Evolutionary conservation across 2,113 vertebrate genomes (phyloP), one percentile per base, ranked within the genome.

Genomic region (Nycticebus coucang): DNA sequence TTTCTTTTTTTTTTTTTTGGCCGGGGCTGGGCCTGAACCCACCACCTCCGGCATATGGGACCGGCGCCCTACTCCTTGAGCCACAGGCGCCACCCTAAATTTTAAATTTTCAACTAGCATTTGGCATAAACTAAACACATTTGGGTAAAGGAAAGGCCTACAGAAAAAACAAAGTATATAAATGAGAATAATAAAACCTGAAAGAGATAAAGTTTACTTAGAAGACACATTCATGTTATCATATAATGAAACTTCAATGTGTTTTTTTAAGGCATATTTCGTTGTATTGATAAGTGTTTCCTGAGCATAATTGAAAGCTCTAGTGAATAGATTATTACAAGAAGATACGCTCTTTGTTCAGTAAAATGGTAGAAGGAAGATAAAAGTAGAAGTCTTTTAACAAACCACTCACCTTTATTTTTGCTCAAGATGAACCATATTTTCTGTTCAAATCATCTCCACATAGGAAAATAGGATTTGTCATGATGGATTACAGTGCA

Each of bases 381-480:
- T 85, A 94, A 94, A 53, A 71, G 55, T 75, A 50, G 33, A 81
- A 85, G 78, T 89, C 82, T 91, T 97, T 86, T 91, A 91, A 93
- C 71, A 96, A 96, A 94, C 64, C 24, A 74, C 68, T 26, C 81
- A 60, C 81, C 68, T 93, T 7, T 88, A 86, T 82, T 88, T 93
- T 88, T 89, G 26, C 60, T 50, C 37, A 79, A 72, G 4, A 94
- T 86, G 78, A 57, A 77, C 74, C 22, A 57, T 26, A 89, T 91
- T 96, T 97, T 91, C 68, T 78, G 19, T 60, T 85, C 80, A 93
- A 88, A 84, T 68, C 82, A 72, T 19, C 55, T 86, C 19, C 41
- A 68, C 28, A 13, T 55, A 89, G 66, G 83, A 94, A 91, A 93
- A 91, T 57, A 86, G 87, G 74, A 93, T 97, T 93, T 81, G 87